phyloP scores from a whole-genome alignment of 2,797 vertebrate genomes.

The Danio tinwini region DNA sequence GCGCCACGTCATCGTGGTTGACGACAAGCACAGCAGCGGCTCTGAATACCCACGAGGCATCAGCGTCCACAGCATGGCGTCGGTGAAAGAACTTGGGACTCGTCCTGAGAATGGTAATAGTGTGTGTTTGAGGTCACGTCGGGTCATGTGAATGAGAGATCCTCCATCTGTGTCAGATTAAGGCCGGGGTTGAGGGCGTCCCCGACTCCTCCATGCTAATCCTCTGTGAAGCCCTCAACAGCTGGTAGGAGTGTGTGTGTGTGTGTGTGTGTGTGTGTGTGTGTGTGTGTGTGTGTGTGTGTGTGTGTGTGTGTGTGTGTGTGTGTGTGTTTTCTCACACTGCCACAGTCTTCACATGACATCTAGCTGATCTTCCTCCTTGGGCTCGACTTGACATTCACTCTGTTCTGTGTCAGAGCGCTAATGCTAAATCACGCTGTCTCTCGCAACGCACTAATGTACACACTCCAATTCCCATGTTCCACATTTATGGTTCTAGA shows the following conservation, averaged over 20 bases:
- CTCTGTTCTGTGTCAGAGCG: constrained; percentile 23
- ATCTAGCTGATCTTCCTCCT: constrained; percentile 38
- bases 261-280: constrained; percentile 7
- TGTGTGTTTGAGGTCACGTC: constrained; percentile 57
- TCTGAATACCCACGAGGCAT: constrained; percentile 83
- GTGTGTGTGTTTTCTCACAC: constrained; percentile 22
- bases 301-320: constrained; percentile 35
- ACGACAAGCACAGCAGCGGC: constrained; percentile 81
- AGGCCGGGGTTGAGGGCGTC: constrained; percentile 42
- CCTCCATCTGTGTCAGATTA: constrained; percentile 80
- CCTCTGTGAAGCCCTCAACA: constrained; percentile 31
- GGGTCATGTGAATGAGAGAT: constrained; percentile 82
- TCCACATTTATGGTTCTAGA: constrained; percentile 8
- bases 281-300: constrained; percentile 14
- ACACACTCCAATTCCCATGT: constrained; percentile 44
- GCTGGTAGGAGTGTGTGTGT: constrained; percentile 29
- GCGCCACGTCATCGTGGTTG: constrained; percentile 89
- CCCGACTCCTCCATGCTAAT: not conserved
- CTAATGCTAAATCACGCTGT: constrained; percentile 57
- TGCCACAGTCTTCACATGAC: constrained; percentile 44
- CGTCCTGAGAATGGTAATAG: constrained; percentile 78
- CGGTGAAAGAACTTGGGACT: constrained; percentile 87
- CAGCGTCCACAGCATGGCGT: constrained; percentile 88
- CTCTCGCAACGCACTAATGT: constrained; percentile 43
- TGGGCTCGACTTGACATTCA: constrained; percentile 18